A percentile compares a stretch with the other conserved stretches of the same genome.
These are phyloP conservation scores for Melanotaenia nigrans DNA, from an alignment of 2,797 vertebrate genomes.

Conservation along the genomic window DNA sequence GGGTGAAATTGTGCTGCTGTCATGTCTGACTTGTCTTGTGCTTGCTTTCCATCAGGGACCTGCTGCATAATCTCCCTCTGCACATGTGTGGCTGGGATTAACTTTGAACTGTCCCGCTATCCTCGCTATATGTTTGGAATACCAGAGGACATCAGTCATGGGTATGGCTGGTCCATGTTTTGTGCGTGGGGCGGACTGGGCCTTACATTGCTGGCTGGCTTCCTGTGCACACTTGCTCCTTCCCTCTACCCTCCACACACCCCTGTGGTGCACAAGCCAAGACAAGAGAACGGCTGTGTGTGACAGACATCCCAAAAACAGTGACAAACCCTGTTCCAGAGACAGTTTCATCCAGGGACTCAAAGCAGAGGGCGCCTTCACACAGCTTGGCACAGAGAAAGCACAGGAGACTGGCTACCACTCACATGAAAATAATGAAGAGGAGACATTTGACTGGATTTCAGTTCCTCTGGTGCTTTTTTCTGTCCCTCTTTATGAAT, in stretches of 20 bases:
- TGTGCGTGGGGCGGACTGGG: slow-evolving; percentile 94
- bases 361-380: slow-evolving; percentile 37
- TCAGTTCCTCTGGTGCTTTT: slow-evolving; percentile 78
- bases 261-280: slow-evolving; percentile 86
- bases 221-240: slow-evolving; percentile 91
- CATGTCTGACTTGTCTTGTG: slow-evolving; percentile 20
- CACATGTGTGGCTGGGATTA: slow-evolving; percentile 94
- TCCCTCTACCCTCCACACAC: slow-evolving; percentile 87
- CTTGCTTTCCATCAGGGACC: slow-evolving; percentile 82
- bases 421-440: slow-evolving; percentile 51
- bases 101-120: slow-evolving; percentile 92
- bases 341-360: slow-evolving; percentile 52
- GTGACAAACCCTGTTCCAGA: slow-evolving; percentile 54
- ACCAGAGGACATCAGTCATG: slow-evolving; percentile 94
- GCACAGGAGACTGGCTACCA: slow-evolving; percentile 54
- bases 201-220: slow-evolving; percentile 91
- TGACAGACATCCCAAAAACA: slow-evolving; percentile 77
- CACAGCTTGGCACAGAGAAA: slow-evolving; percentile 53
- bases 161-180: slow-evolving; percentile 97
- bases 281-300: slow-evolving; percentile 93
- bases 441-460: slow-evolving; percentile 69
- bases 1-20: slow-evolving; percentile 29
- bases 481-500: slow-evolving; percentile 59
- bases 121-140: slow-evolving; percentile 92
- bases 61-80: slow-evolving; percentile 95